phyloP scores from a whole-genome alignment of 2,113 vertebrate genomes.

The Tragulus kanchil region DNA sequence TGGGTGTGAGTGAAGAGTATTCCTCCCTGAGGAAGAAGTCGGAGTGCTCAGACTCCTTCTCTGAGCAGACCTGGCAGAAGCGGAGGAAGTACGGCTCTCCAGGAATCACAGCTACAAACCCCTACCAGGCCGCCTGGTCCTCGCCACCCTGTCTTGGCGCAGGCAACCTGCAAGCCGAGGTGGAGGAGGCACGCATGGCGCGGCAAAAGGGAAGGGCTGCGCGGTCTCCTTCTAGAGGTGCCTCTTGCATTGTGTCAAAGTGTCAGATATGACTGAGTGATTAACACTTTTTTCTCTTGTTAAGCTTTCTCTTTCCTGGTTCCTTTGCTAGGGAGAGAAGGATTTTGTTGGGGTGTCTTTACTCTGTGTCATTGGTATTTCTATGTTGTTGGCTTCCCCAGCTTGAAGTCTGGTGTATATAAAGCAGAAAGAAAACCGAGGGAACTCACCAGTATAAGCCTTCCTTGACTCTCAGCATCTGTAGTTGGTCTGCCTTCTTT shows the following conservation, averaged over 20 bases:
- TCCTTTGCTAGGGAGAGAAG: neutral
- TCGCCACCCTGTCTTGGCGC: accelerated
- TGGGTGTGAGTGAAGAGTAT: constrained; percentile 95
- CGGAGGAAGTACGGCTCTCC: constrained; percentile 92
- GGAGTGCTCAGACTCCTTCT: constrained; percentile 93
- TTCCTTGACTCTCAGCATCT: neutral
- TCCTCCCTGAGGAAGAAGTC: constrained; percentile 98
- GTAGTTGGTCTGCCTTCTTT: neutral
- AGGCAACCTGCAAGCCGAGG: too few relatives aligned
- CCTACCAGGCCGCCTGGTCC: accelerated
- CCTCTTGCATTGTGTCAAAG: neutral
- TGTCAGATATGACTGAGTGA: neutral
- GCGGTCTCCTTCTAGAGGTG: too few relatives aligned
- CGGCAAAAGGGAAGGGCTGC: too few relatives aligned
- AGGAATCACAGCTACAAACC: constrained; percentile 82
- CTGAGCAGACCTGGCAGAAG: constrained; percentile 93
- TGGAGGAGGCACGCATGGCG: too few relatives aligned
- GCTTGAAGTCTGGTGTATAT: neutral
- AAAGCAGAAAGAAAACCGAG: neutral
- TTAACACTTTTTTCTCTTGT: neutral
- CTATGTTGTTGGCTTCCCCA: neutral
- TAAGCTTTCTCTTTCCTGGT: neutral
- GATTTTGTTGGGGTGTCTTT: neutral
- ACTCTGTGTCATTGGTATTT: neutral
- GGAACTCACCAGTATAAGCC: neutral